Evolutionary conservation across 2,797 vertebrate genomes (phyloP), one percentile per base, ranked within the genome.

Genomic region (Arrhamphus sclerolepis): DNA sequence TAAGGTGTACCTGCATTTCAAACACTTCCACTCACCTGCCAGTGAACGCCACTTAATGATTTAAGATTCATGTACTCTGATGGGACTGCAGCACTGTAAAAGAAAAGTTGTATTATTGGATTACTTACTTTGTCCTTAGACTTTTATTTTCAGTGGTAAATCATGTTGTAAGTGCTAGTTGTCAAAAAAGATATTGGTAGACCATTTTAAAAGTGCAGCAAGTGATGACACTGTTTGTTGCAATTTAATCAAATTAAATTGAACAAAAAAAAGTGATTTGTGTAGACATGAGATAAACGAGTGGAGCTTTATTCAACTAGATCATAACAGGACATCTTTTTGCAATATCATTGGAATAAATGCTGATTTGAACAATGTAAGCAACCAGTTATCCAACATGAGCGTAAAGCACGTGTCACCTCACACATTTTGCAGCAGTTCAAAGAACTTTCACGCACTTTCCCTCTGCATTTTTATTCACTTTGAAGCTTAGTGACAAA

Each of bases 31-130:
- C 46, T 69, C 77, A 77, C 60, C 78, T 82, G 68, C 51, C 74
- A 78, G 54, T 56, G 55, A 72, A 71, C 19, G 34, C 29, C 56
- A 70, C 41, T 16, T 2, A 43, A 58, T 81, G 82, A 85, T 86
- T 84, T 82, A 85, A 82, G 81, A 77, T 75, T 65, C 51, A 6
- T 51, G 21, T 43, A 47, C 69, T 72, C 64, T 70, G 54, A 71
- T 49, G 51, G 54, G 56, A 60, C 47, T 43, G 77, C 72, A 52
- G 66, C 54, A 64, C 62, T 72, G 67, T 82, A 78, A 82, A 86
- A 85, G 61, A 80, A 77, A 87, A 84, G 74, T 74, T 87, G 38
- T 66, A 67, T 66, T 70, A 78, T 46, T 75, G 70, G 58, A 72
- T 78, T 56, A 70, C 82, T 82, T 78, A 76, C 75, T 87, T 78